phyloP scores from a whole-genome alignment of 2,888 invertebrate species.

The Saturnia japonica region DNA sequence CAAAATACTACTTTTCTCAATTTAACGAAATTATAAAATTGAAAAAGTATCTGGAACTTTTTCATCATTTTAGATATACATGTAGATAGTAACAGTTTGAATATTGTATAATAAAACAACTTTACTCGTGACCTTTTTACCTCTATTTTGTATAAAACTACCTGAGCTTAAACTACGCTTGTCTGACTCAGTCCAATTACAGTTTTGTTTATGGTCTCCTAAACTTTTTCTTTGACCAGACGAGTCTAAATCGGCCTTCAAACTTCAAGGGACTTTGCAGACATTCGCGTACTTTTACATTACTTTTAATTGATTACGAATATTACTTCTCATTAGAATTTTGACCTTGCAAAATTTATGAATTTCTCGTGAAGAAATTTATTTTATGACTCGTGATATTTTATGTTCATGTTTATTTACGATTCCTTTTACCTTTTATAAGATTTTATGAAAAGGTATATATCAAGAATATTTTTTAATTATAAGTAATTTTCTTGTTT shows the following conservation, averaged over 20 bases:
- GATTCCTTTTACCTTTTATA: background rate
- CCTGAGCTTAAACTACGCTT: conserved; percentile 6
- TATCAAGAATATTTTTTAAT: background rate
- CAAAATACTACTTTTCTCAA: no score
- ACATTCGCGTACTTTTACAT: background rate
- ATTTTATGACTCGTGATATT: background rate
- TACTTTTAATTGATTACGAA: conserved; percentile 12
- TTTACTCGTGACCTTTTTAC: background rate
- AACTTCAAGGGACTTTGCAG: conserved; percentile 10
- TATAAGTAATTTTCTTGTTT: background rate
- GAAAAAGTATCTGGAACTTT: background rate
- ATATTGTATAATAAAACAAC: background rate
- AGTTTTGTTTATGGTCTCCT: conserved; percentile 6
- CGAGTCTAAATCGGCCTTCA: conserved; percentile 3
- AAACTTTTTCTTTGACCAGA: conserved; percentile 13
- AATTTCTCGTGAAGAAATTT: background rate
- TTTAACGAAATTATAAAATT: background rate
- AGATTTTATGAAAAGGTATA: background rate
- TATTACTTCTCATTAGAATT: conserved; percentile 6
- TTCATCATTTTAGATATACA: background rate
- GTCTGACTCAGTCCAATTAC: conserved; percentile 10
- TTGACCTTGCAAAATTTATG: background rate
- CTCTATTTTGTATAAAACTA: conserved; percentile 1
- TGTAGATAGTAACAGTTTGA: background rate
- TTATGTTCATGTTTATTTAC: conserved; percentile 4